Evolutionary conservation across 2,888 invertebrate species (phyloP).

Genomic region (Nesidiocoris tenuis): DNA sequence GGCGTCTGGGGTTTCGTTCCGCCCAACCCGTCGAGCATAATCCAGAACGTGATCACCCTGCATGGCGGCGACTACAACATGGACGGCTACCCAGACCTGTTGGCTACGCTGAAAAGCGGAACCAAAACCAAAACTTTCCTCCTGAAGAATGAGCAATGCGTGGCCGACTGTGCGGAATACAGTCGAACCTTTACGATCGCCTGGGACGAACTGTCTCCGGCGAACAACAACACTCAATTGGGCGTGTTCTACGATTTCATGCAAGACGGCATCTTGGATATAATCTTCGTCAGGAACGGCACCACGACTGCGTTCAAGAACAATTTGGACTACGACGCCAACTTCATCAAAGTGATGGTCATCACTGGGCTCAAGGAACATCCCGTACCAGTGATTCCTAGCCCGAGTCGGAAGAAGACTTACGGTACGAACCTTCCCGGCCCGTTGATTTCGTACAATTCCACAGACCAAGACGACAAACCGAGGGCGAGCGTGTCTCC

Average conservation of each 20-base stretch:
- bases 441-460: conserved; percentile 80
- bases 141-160: conserved; percentile 76
- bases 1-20: conserved; percentile 67
- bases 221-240: conserved; percentile 72
- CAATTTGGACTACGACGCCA: conserved; percentile 87
- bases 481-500: conserved; percentile 77
- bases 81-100: conserved; percentile 92
- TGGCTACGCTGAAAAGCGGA: conserved; percentile 58
- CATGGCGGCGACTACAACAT: conserved; percentile 91
- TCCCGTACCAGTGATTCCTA: conserved; percentile 63
- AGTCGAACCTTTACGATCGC: conserved; percentile 73
- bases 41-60: conserved; percentile 74
- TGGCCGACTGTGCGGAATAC: conserved; percentile 61
- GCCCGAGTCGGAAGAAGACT: conserved; percentile 71
- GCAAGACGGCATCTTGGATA: conserved; percentile 91
- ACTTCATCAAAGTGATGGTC: conserved; percentile 93
- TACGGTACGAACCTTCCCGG: conserved; percentile 91
- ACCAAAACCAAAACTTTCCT: conserved; percentile 54
- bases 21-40: conserved; percentile 58
- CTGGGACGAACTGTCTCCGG: conserved; percentile 72
- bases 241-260: conserved; percentile 91
- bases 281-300: conserved; percentile 70
- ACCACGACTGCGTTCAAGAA: conserved; percentile 73
- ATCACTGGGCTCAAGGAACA: conserved; percentile 77
- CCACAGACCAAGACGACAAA: conserved; percentile 84